These are phyloP conservation scores for Capricornis sumatraensis DNA, from an alignment of 2,113 vertebrate genomes.

Conservation along the genomic window DNA sequence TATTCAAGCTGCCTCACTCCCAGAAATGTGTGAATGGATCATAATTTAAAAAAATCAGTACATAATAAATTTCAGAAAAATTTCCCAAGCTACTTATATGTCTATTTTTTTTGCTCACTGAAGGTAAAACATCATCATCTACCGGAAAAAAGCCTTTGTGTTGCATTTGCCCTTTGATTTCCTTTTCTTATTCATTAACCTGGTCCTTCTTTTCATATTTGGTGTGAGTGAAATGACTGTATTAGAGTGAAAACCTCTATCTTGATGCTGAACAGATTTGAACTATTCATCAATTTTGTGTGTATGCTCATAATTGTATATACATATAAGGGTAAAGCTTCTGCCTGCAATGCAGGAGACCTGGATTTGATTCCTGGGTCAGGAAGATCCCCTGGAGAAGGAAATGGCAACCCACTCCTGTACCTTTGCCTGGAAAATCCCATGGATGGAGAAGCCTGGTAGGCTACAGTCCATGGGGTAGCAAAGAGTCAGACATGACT, in stretches of 20 bases:
- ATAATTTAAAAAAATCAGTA: background rate
- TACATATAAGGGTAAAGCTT: background rate
- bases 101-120: background rate
- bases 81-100: background rate
- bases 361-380: fast-evolving
- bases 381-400: no score
- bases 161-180: background rate
- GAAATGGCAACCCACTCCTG: no score
- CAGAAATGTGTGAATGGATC: background rate
- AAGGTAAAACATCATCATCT: background rate
- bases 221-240: background rate
- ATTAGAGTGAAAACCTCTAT: background rate
- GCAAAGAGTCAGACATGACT: no score
- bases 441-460: no score
- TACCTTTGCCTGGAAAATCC: no score
- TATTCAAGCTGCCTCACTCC: background rate
- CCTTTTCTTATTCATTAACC: background rate
- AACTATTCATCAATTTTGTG: background rate
- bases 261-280: background rate
- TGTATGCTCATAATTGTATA: background rate
- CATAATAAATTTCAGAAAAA: background rate
- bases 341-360: no score
- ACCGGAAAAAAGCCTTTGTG: background rate
- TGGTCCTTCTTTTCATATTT: background rate
- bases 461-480: no score